These are phyloP conservation scores for Noturus placidus DNA, from an alignment of 2,113 vertebrate species.

Conservation along the genomic window DNA sequence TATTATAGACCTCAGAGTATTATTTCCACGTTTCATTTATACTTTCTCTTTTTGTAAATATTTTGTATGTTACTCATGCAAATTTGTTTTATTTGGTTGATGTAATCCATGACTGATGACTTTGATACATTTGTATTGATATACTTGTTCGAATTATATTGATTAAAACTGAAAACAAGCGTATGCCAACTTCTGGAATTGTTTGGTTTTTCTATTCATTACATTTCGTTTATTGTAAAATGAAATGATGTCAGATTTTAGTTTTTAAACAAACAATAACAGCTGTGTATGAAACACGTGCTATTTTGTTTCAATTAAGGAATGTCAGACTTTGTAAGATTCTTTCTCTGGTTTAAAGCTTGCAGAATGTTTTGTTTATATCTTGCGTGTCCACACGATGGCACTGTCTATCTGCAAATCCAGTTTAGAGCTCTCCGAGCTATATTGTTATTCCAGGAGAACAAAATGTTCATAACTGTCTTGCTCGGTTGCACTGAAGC, in stretches of 20 bases:
- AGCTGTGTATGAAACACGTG: not conserved
- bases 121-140: not conserved
- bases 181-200: not conserved
- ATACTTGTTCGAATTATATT: not conserved
- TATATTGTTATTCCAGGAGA: too few species aligned
- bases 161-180: not conserved
- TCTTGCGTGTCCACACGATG: slow-evolving; percentile 9
- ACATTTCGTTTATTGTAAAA: not conserved
- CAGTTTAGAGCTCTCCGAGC: not conserved
- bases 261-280: not conserved
- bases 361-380: not conserved
- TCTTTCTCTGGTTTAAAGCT: not conserved
- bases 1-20: not conserved
- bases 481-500: not conserved
- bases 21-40: not conserved
- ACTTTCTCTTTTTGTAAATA: too few species aligned
- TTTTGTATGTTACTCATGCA: not conserved
- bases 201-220: not conserved
- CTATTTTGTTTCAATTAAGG: too few species aligned
- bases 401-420: slow-evolving; percentile 25
- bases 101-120: not conserved
- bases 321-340: not conserved
- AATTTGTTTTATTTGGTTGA: not conserved
- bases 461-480: not conserved
- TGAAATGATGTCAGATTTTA: not conserved